Conservation (phyloP, 2,888 invertebrate species). For the Amiota communis region DNA sequence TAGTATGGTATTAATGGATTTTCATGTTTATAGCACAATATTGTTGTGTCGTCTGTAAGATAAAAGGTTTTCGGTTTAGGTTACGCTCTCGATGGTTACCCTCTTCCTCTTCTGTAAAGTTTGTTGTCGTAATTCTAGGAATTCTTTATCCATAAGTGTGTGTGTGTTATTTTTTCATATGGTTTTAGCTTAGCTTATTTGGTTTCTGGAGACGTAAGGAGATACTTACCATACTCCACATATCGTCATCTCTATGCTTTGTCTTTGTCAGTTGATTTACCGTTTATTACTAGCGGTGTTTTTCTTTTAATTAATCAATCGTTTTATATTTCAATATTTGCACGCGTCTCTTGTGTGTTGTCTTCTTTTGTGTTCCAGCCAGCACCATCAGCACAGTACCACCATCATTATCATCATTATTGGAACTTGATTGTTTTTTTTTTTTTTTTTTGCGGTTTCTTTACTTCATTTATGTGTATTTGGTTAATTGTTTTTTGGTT, state of each 20-base stretch:
- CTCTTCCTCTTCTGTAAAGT: background rate
- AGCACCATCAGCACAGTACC: background rate
- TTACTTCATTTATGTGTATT: background rate
- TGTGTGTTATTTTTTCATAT: background rate
- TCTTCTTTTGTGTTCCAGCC: background rate
- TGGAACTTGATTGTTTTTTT: background rate
- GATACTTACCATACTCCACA: too few species aligned
- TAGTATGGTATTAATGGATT: slow-evolving; percentile 51
- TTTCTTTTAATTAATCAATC: slow-evolving; percentile 43
- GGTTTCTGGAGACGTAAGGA: too few species aligned
- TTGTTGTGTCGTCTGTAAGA: slow-evolving; percentile 14
- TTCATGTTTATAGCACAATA: slow-evolving; percentile 46
- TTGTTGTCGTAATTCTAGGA: slow-evolving; percentile 27
- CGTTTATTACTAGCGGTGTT: slow-evolving; percentile 33
- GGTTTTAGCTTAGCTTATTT: background rate
- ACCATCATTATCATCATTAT: too few species aligned
- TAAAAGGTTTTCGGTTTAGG: slow-evolving; percentile 36
- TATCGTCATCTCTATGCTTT: background rate
- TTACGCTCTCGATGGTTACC: slow-evolving; percentile 24
- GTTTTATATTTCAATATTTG: slow-evolving; percentile 25
- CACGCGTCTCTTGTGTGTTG: background rate
- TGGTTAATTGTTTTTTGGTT: slow-evolving; percentile 8
- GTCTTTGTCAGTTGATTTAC: slow-evolving; percentile 18
- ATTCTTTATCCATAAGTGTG: background rate
- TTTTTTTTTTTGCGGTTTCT: background rate